Evolutionary conservation across 2,797 vertebrate genomes (phyloP).

Genomic region (Sorex maritimensis): DNA sequence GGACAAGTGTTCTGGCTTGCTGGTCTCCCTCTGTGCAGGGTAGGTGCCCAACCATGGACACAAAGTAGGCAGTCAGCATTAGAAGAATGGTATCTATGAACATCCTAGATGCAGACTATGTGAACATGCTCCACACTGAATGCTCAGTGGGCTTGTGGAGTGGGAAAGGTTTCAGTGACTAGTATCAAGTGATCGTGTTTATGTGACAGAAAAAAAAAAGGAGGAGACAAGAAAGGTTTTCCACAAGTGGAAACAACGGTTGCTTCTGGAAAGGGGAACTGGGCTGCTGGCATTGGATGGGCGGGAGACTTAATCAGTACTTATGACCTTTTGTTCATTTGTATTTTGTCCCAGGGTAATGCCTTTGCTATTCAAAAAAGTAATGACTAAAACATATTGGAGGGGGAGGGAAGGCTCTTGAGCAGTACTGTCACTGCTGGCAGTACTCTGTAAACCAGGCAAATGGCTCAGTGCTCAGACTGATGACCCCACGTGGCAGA

Average conservation of each 20-base stretch:
- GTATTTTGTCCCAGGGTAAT: not conserved
- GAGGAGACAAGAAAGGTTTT: not conserved
- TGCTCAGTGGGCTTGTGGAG: not conserved
- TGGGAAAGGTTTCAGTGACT: not conserved
- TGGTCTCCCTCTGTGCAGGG: not conserved
- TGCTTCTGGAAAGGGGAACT: not conserved
- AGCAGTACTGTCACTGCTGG: not conserved
- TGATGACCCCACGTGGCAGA: too few species aligned
- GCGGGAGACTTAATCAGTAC: not conserved
- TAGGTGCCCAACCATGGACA: not conserved
- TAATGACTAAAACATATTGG: not conserved
- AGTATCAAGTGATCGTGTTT: not conserved
- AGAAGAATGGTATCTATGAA: not conserved
- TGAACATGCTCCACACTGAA: not conserved
- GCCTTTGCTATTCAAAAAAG: conserved; percentile 32
- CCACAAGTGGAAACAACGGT: not conserved
- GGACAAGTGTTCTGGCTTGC: conserved; percentile 11
- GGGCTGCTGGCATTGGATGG: not conserved
- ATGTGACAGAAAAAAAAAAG: not conserved
- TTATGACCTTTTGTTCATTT: conserved; percentile 36
- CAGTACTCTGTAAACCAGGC: too few species aligned
- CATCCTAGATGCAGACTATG: not conserved
- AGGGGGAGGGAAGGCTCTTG: too few species aligned
- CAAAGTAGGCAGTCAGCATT: not conserved
- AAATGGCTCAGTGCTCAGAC: too few species aligned